Evolutionary conservation across 1,140 invertebrate species (phyloP), one percentile per base, ranked within the genome.

Genomic region (Achroia grisella): DNA sequence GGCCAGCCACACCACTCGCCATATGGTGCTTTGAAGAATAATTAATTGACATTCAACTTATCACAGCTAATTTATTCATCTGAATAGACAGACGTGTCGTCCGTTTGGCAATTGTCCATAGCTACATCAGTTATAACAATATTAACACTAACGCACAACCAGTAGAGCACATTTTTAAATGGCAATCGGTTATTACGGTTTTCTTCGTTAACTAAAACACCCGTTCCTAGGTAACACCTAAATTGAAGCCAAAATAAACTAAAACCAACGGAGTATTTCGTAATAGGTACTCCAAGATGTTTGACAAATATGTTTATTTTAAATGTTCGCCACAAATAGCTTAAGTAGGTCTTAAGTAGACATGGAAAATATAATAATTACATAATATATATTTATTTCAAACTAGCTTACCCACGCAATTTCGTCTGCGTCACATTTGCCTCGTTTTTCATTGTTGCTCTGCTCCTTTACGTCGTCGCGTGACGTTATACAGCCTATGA

Each of bases 1-100:
- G 10, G 14, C 31, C 10, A 23, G 41, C 15, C 23, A 10, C 31
- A 39, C 64, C 67, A 66, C 69, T 56, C 64, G 73, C 80, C 77
- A 85, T 61, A 73, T 85, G 78, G 72, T 70, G 71, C 81, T 85
- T 85, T 85, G 81, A 85, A 82, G 81, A 84, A 85, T 85, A 82
- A 85, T 85, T 85, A 85, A 85, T 85, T 85, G 81, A 74, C 81
- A 75, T 79, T 81, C 78, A 73, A 85, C 81, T 79, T 85, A 85
- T 85, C 81, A 85, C 73, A 69, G 74, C 49, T 81, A 85, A 85
- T 85, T 85, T 85, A 85, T 85, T 71, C 75, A 73, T 82, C 76
- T 79, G 68, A 54, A 71, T 80, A 77, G 68, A 75, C 71, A 70
- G 70, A 72, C 62, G 74, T 82, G 75, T 79, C 78, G 64, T 59